Percentiles rank a stretch among this genome's conserved stretches.
phyloP scores from a whole-genome alignment of 2,888 invertebrate species.

The Dinocampus coccinellae region DNA sequence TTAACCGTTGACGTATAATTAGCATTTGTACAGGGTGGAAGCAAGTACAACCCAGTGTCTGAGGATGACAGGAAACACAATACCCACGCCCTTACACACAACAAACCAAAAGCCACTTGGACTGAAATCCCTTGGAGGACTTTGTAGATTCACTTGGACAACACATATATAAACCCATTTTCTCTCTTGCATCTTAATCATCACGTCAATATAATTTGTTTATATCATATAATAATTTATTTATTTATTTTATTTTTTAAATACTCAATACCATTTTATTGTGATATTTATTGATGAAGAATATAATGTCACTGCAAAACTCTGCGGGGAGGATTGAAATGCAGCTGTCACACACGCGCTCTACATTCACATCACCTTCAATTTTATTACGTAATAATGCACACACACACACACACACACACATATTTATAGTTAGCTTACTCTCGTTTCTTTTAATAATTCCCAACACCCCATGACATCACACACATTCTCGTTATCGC shows the following conservation, averaged over 20 bases:
- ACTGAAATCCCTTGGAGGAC: constrained; percentile 10
- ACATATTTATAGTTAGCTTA: not conserved
- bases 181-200: not conserved
- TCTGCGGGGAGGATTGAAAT: constrained; percentile 42
- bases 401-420: not conserved
- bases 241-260: too few relatives aligned
- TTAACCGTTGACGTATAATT: constrained; percentile 64
- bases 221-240: too few relatives aligned
- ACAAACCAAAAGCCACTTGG: constrained; percentile 19
- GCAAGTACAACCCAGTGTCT: constrained; percentile 57
- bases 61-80: constrained; percentile 67
- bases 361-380: constrained; percentile 12
- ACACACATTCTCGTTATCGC: constrained; percentile 64
- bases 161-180: constrained; percentile 55
- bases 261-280: too few relatives aligned
- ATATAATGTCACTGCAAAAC: constrained; percentile 43
- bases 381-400: not conserved
- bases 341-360: constrained; percentile 28
- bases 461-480: constrained; percentile 9
- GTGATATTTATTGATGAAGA: constrained; percentile 34
- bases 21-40: constrained; percentile 63
- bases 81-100: constrained; percentile 51
- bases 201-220: not conserved
- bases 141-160: constrained; percentile 12
- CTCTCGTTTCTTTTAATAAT: not conserved